Conservation (phyloP, 2,797 vertebrate genomes). For the Falco biarmicus region DNA sequence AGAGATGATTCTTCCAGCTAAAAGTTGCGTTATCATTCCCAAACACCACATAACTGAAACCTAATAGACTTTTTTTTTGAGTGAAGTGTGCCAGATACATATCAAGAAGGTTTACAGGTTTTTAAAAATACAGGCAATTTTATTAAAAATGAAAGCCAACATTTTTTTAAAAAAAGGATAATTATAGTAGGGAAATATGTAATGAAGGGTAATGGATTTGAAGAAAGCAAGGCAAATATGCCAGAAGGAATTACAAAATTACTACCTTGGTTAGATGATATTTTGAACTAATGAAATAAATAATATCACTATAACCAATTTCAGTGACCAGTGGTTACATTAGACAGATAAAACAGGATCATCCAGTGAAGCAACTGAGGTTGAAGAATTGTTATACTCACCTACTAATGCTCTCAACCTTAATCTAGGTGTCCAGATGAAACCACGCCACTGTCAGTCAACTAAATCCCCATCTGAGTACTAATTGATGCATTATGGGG, state of each 20-base stretch:
- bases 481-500: conserved; percentile 60
- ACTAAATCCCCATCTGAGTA: neutral
- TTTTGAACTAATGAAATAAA: conserved; percentile 26
- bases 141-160: neutral
- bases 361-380: neutral
- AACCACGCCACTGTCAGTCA: conserved; percentile 22
- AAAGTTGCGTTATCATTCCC: neutral
- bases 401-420: conserved; percentile 21
- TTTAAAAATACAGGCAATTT: neutral
- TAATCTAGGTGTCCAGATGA: conserved; percentile 39
- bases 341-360: neutral
- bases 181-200: neutral
- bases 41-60: neutral
- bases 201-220: neutral
- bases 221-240: neutral
- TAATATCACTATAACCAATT: neutral
- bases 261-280: neutral
- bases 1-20: neutral
- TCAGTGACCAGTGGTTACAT: neutral
- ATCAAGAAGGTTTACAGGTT: neutral
- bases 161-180: neutral
- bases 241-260: neutral
- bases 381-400: conserved; percentile 28
- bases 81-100: neutral
- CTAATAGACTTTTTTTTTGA: neutral